Base-by-base conservation (phyloP, 2,888 invertebrate genomes). In the Drosophila austrosaltans region DNA sequence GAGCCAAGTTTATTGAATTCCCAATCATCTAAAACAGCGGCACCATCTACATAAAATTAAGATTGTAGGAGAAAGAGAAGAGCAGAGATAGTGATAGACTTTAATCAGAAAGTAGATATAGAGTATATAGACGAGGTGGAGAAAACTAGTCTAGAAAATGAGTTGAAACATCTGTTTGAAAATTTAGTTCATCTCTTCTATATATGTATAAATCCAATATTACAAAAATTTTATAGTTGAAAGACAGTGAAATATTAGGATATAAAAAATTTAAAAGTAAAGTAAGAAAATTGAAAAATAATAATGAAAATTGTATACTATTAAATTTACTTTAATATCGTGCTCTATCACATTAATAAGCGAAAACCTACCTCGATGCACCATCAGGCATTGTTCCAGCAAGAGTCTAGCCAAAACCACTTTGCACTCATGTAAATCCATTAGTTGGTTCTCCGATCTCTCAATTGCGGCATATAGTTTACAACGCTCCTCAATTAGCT, bases 1-100 rank as follows among this genome's bases (percentile, higher is more conserved):
- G 86, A 86, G 28, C 86, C 86, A 48, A 86, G 71, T 63, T 86
- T 86, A 60, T 86, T 86, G 72, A 86, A 86, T 66, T 86, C 86
- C 86, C 86, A 86, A 76, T 86, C 86, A 60, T 86, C 86, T 48
- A 86, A 77, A 30, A 81, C 81, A 42, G 81, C 76, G 30, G 79
- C 76, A 39, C 82, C 82, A 63, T 84, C 86, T 86, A 39, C 63
- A 44, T 32, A 42, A 20, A 53, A 54, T 32, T 25, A 22, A 22
- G 2, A 54, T 16, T 36, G 22, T 10, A 39, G 60, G 53, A 61
- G 32, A 65, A 69, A 32, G 63, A 68, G 53, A 56, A 32, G 58
- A 40, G 53, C 40, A 62, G 39, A 71, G 71, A 66, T 10, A 63
- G 53, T 60, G 63, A 63, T 42, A 68, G 67, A 36, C 36, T 36